phyloP scores from a whole-genome alignment of 2,888 invertebrate species.

The Koerneria pararmatus region DNA sequence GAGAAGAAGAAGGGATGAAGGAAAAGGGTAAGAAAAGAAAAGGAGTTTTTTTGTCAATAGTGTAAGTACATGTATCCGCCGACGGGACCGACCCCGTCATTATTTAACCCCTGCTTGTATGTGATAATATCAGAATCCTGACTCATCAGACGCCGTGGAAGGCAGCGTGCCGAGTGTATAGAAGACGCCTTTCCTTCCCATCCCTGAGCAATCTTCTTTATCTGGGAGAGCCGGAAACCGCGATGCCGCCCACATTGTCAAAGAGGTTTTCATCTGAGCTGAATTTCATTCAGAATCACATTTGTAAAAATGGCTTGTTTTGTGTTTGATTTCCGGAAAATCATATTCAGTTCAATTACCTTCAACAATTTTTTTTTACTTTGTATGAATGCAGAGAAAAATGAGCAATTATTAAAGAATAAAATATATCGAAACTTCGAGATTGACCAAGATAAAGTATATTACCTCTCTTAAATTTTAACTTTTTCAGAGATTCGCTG shows the following conservation, averaged over 20 bases:
- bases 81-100: no score
- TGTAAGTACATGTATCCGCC: not conserved
- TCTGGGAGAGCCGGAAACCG: constrained; percentile 25
- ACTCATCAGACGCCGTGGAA: constrained; percentile 13
- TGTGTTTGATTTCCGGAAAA: no score
- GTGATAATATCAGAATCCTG: not conserved
- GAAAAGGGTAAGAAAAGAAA: not conserved
- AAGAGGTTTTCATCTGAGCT: constrained; percentile 27
- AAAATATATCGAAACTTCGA: no score
- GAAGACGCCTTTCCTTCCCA: constrained; percentile 19
- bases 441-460: no score
- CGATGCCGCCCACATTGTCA: constrained; percentile 26
- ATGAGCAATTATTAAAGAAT: no score
- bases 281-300: no score
- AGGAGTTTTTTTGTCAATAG: not conserved
- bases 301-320: no score
- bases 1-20: constrained; percentile 2
- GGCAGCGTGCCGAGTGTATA: constrained; percentile 14
- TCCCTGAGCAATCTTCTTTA: no score
- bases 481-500: no score
- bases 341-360: not conserved
- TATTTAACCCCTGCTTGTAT: no score
- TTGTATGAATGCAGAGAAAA: no score
- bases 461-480: no score
- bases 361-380: not conserved